These are phyloP conservation scores for Epirrhoe alternata DNA, from an alignment of 2,888 invertebrate genomes.

Conservation along the genomic window DNA sequence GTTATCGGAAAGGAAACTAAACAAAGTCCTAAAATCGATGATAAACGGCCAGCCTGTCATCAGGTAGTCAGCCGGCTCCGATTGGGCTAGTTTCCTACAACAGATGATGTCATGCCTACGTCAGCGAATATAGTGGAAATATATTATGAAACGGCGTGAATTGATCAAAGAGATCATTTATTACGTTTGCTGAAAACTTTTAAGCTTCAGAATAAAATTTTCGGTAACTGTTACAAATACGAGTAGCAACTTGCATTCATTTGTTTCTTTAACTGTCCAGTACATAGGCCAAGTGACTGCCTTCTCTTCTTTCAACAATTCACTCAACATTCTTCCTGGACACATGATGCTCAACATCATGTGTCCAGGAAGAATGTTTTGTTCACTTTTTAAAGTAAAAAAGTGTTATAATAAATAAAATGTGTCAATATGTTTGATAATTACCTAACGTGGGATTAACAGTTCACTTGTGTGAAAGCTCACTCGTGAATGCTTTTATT, in stretches of 20 bases:
- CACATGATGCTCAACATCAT: too few species aligned
- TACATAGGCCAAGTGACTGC: too few species aligned
- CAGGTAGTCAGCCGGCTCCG: background rate
- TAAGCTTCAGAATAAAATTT: background rate
- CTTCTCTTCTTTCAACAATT: too few species aligned
- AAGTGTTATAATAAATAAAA: too few species aligned
- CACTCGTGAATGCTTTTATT: too few species aligned
- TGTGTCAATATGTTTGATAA: too few species aligned
- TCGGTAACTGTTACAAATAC: background rate
- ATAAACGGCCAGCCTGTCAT: background rate
- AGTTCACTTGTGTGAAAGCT: too few species aligned
- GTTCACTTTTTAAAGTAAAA: too few species aligned
- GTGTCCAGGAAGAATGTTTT: too few species aligned
- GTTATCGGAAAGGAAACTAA: background rate
- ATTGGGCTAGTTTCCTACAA: background rate
- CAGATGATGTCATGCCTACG: conserved; percentile 42
- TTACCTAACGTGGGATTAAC: too few species aligned
- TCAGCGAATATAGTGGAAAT: conserved; percentile 35
- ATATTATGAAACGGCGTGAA: conserved; percentile 41
- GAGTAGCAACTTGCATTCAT: background rate
- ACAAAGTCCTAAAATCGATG: background rate
- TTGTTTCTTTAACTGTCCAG: background rate
- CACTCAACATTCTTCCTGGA: too few species aligned
- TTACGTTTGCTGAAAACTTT: conserved; percentile 37
- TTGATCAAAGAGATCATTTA: conserved; percentile 48